Conservation (phyloP, 2,113 vertebrate genomes). For the Oreochromis tanganicae region DNA sequence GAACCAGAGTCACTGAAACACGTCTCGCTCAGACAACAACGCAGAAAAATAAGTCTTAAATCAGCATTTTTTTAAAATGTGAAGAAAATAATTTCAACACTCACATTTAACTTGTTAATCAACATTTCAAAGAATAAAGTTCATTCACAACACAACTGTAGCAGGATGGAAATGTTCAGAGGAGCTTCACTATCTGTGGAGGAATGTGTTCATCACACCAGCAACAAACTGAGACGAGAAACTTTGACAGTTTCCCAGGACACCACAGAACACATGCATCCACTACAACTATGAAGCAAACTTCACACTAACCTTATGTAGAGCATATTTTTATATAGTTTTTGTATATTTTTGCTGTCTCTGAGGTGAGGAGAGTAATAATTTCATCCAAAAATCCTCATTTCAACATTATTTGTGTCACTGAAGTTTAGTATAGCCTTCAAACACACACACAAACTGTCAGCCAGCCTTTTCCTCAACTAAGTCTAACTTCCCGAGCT, state of each 20-base stretch:
- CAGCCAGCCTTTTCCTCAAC: neutral
- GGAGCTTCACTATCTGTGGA: neutral
- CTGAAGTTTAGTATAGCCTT: neutral
- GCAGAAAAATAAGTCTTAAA: neutral
- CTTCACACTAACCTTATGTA: neutral
- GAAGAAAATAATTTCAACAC: neutral
- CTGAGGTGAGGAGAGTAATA: neutral
- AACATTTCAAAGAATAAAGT: accelerated
- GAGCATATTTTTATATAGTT: neutral
- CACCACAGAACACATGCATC: neutral
- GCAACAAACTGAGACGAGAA: neutral
- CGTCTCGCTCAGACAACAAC: neutral
- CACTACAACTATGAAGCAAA: neutral
- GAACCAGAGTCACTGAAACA: neutral
- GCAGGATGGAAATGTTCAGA: neutral
- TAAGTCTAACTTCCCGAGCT: neutral
- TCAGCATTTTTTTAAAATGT: neutral
- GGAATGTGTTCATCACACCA: neutral
- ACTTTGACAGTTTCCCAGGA: neutral
- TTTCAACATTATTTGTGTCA: neutral
- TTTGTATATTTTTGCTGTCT: neutral
- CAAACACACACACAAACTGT: neutral
- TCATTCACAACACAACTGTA: neutral
- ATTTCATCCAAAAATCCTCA: neutral
- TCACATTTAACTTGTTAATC: neutral